Evolutionary conservation across 30 jellyfish, hydroid and myxozoan species (phyloP), one percentile per base, ranked within the genome.

Genomic region (Catostylus mosaicus): DNA sequence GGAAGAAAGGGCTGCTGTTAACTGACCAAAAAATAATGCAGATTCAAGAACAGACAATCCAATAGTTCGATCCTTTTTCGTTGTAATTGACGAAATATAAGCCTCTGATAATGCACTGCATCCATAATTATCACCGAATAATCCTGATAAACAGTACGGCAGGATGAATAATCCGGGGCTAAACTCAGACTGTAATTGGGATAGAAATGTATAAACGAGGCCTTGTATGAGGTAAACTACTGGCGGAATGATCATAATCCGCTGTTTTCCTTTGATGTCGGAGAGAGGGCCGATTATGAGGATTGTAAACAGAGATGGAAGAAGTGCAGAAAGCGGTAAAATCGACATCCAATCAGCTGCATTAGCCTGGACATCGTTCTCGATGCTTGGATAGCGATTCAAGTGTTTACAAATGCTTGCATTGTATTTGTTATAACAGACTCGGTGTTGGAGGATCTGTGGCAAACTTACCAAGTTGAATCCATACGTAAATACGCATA

Each of bases 341-440:
- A 84, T 47, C 9, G 88, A 65, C 88, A 73, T 73, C 95, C 95
- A 84, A 36, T 52, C 33, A 3, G 95, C 95, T 1, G 95, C 75
- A 7, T 10, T 30, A 11, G 64, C 84, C 35, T 73, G 95, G 30
- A 84, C 78, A 3, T 50, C 50, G 45, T 84, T 65, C 64, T 84
- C 83, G 52, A 84, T 45, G 3, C 20, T 43, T 26, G 50, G 82
- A 20, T 71, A 70, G 4, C 45, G 8, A 10, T 56, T 9, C 2
- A 83, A 51, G 10, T 47, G 36, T 16, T 34, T 20, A 54, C 95
- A 84, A 57, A 84, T 43, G 19, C 77, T 61, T 30, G 83, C 45
- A 40, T 84, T 74, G 78, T 84, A 73, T 4, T 46, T 31, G 66
- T 63, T 64, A 29, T 16, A 23, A 38, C 95, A 84, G 10, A 73